Evolutionary conservation across 30 jellyfish, hydroid and myxozoan genomes (phyloP), one percentile per base, ranked within the genome.

Genomic region (Pelagia noctiluca): DNA sequence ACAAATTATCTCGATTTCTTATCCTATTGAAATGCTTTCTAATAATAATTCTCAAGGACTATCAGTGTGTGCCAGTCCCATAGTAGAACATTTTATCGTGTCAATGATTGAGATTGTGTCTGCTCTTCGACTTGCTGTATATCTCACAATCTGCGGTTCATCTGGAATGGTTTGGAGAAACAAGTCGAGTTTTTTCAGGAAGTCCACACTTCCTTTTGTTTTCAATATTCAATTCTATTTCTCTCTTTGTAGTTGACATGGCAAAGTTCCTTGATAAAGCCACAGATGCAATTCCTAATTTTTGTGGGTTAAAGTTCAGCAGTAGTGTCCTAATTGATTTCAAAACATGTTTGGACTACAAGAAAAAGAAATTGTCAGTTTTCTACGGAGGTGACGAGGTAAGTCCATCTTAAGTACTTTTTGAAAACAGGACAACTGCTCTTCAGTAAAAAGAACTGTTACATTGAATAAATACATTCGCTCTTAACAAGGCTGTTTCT

Each of bases 361-460:
- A 13, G 22, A 30, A 30, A 30, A 63, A 63, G 52, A 30, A 30
- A 28, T 50, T 63, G 11, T 3, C n/a, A 7, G 77, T 63, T 2
- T 63, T 63, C 77, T 63, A 63, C 28, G 77, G 77, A 63, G 48
- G 48, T 5, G 77, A 63, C 24, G 48, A 34, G 23, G 77, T 63
- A 25, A 8, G 72, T 5, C 16, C 16, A 5, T 5, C 16, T 42
- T 42, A 8, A 8, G 8, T 42, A 5, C 57, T 42, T 42, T 42
- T 16, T 42, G 8, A 5, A 16, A 16, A 42, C 16, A 42, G 57
- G 57, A 42, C 16, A n/a, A n/a, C n/a, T n/a, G n/a, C n/a, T n/a
- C n/a, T n/a, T n/a, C n/a, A n/a, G n/a, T n/a, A n/a, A n/a, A n/a
- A n/a, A n/a, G n/a, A n/a, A n/a, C n/a, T n/a, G n/a, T 42, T 42